Percentiles rank a stretch among this genome's conserved stretches.
These are phyloP conservation scores for Phthorimaea operculella DNA, from an alignment of 1,140 invertebrate species.

Conservation along the genomic window DNA sequence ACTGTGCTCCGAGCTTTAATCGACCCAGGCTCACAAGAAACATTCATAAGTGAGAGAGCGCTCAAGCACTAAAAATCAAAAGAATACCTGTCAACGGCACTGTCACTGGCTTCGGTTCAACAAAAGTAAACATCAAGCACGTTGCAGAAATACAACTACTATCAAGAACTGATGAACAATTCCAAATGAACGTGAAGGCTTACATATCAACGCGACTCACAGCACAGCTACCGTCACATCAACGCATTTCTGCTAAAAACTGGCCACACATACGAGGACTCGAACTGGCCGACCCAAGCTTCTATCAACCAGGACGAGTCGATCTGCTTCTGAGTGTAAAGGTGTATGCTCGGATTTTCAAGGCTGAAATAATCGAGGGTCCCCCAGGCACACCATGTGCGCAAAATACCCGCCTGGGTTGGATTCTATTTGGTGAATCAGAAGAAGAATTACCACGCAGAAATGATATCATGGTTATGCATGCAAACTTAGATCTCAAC, in stretches of 20 bases:
- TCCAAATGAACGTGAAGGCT: constrained; percentile 9
- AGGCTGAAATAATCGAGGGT: constrained; percentile 21
- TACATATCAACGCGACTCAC: constrained; percentile 15
- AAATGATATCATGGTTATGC: background rate
- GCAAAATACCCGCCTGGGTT: constrained; percentile 23
- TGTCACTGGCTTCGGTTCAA: constrained; percentile 9
- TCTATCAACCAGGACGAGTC: constrained; percentile 7
- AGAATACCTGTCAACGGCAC: constrained; percentile 1
- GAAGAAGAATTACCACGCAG: background rate
- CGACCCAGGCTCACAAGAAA: constrained; percentile 20
- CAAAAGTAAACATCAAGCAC: constrained; percentile 10
- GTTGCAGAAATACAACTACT: constrained; percentile 7
- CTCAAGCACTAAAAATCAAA: constrained; percentile 15
- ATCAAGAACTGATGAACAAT: constrained; percentile 8
- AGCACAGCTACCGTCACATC: constrained; percentile 10
- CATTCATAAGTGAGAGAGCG: constrained; percentile 20
- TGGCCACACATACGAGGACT: constrained; percentile 22
- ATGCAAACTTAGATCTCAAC: background rate
- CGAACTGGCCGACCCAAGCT: constrained; percentile 17
- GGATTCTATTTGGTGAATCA: constrained; percentile 20
- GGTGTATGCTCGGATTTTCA: constrained; percentile 16
- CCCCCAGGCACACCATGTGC: constrained; percentile 21
- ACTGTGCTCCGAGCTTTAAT: constrained; percentile 14
- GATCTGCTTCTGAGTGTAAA: constrained; percentile 18
- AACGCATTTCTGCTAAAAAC: constrained; percentile 5